Evolutionary conservation across 2,797 vertebrate species (phyloP).

Genomic region (Diceros bicornis): DNA sequence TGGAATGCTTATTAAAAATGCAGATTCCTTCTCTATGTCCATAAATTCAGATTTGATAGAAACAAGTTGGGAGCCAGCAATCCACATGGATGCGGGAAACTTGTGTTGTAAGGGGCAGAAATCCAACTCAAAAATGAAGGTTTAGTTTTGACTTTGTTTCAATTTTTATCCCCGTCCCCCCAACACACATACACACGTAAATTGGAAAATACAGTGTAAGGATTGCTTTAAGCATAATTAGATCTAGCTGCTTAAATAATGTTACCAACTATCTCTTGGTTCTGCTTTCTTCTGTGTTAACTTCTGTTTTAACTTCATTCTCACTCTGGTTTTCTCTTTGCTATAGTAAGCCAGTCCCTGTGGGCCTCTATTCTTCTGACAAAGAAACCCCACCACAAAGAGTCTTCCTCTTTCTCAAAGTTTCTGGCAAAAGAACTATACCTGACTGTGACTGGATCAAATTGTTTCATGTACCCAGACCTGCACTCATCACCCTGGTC

Average conservation of each 20-base stretch:
- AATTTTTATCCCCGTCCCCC: background rate
- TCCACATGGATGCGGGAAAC: background rate
- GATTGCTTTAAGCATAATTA: background rate
- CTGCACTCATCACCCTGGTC: background rate
- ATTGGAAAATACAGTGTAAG: background rate
- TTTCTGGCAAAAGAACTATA: background rate
- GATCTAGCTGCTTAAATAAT: background rate
- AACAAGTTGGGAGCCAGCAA: background rate
- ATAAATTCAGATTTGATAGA: constrained; percentile 37
- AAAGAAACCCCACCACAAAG: background rate
- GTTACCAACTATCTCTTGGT: background rate
- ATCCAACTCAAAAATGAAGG: background rate
- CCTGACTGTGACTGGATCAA: background rate
- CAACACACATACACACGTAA: background rate
- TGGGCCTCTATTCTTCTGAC: background rate
- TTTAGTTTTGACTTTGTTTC: background rate
- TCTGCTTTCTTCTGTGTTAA: constrained; percentile 11
- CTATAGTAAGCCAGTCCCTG: background rate
- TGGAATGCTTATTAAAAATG: background rate
- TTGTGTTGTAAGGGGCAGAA: background rate
- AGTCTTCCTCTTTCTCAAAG: background rate
- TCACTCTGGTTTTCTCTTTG: background rate
- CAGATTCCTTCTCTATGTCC: background rate
- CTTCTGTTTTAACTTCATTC: constrained; percentile 28
- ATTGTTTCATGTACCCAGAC: background rate